Percentiles rank a stretch among this genome's conserved stretches.
phyloP scores from a whole-genome alignment of 2,113 vertebrate species.

The Xiphorhynchus elegans region DNA sequence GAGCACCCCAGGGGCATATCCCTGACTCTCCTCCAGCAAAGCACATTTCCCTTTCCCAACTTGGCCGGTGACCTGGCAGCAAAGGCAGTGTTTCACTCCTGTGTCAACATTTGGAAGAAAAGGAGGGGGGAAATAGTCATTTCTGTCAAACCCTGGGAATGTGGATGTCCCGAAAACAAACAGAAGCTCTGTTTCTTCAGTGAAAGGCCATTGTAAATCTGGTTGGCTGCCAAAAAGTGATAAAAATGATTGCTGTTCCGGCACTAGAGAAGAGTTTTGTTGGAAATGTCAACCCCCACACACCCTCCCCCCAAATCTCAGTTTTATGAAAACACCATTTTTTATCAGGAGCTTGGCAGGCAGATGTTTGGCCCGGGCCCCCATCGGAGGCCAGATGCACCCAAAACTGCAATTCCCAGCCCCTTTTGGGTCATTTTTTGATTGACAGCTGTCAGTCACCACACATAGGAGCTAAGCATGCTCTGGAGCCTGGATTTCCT shows the following conservation, averaged over 20 bases:
- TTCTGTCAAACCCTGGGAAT: constrained; percentile 52
- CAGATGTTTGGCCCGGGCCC: background rate
- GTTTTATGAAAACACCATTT: constrained; percentile 38
- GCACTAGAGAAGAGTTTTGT: constrained; percentile 34
- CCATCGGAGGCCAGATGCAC: background rate
- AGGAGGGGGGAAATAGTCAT: background rate
- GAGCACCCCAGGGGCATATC: background rate
- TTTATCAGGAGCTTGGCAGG: background rate
- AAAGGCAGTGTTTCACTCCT: constrained; percentile 9
- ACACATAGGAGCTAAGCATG: background rate
- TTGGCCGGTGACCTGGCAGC: background rate
- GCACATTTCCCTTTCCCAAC: background rate
- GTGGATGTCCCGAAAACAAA: constrained; percentile 46
- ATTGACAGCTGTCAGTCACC: background rate
- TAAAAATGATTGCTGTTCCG: constrained; percentile 59
- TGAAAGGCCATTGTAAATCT: constrained; percentile 50
- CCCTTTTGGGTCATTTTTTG: background rate
- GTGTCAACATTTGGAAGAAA: constrained; percentile 64
- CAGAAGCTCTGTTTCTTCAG: constrained; percentile 58
- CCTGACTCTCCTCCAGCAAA: background rate
- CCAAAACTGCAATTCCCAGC: background rate
- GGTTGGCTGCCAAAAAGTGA: constrained; percentile 58
- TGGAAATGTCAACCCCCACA: background rate
- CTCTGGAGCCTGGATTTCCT: background rate
- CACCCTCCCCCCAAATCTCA: constrained; percentile 4